Evolutionary conservation across 2,113 vertebrate genomes (phyloP), one percentile per base, ranked within the genome.

Genomic region (Dipodomys stephensi): DNA sequence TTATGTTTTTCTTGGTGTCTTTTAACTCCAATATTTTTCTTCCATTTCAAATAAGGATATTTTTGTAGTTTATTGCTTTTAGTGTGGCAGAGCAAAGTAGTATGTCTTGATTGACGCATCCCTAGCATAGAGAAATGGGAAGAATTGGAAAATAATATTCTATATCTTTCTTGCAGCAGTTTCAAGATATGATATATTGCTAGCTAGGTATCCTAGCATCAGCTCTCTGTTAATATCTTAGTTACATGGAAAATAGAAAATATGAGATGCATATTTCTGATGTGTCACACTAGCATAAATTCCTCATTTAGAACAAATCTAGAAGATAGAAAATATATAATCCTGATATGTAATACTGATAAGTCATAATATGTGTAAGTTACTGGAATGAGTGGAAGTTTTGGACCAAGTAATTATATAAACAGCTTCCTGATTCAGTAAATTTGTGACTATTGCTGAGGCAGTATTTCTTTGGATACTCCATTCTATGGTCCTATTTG

Each of bases 141-240:
- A 84, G 22, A 46, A 89, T 68, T 81, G 85, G 44, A 20, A 28
- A 90, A 84, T 15, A 57, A 2, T 11, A 49, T 76, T 92, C 1
- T 12, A 90, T 64, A 84, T 67, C 39, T 93, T 4, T 53, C 49
- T 86, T 93, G 27, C 49, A 71, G 68, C 32, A 90, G 9, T 67
- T 83, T n/a, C 12, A 85, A 78, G 46, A 87, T 60, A 60, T 19
- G 16, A 85, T 53, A 92, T 94, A 94, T 91, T 28, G 19, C 4
- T 3, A 82, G 39, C 16, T 30, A 46, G 5, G 10, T 18, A 93
- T 65, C 2, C 49, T 49, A 49, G 49, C 49, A 57, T 57, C 53
- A 57, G 53, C 53, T 57, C 53, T 57, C 53, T 57, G 15, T 57
- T 57, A 4, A 57, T 13, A 57, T 18, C 53, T 57, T 57, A 57